Conservation (phyloP, 2,888 invertebrate species). For the Drosophila paramelanica region DNA sequence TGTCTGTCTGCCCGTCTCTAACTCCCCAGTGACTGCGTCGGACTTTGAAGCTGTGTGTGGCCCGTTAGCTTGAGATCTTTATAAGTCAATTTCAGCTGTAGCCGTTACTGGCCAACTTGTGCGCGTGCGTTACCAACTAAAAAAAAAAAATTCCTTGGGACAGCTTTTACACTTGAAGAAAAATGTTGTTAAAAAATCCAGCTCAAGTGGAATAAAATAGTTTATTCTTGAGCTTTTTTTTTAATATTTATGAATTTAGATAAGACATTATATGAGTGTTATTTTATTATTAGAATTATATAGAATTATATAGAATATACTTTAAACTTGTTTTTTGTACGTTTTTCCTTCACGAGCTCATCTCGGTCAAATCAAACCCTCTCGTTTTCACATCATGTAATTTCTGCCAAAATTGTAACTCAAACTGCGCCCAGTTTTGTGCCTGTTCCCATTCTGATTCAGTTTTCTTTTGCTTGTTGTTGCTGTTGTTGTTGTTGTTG, state of each 20-base stretch:
- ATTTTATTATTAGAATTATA: too few species aligned
- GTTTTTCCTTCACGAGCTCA: too few species aligned
- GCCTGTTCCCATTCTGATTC: conserved; percentile 10
- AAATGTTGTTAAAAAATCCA: not conserved
- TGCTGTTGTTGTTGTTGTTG: not conserved
- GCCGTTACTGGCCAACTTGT: conserved; percentile 13
- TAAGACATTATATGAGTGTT: too few species aligned
- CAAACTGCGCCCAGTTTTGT: conserved; percentile 36
- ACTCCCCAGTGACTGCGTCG: conserved; percentile 54
- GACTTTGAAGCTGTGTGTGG: conserved; percentile 69
- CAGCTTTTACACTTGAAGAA: not conserved
- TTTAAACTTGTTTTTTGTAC: not conserved
- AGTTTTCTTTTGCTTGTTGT: not conserved
- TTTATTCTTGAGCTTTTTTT: too few species aligned
- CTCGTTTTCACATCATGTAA: conserved; percentile 28
- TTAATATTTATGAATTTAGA: too few species aligned
- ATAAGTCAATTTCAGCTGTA: conserved; percentile 68
- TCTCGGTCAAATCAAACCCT: not conserved
- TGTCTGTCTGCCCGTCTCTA: conserved; percentile 25
- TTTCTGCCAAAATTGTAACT: conserved; percentile 50
- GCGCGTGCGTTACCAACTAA: conserved; percentile 17
- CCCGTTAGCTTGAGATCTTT: conserved; percentile 80
- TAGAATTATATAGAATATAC: conserved; percentile 2
- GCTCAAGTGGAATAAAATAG: not conserved
- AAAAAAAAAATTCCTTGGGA: not conserved